A percentile compares a stretch with the other conserved stretches of the same genome.
These are phyloP conservation scores for Seriola quinqueradiata DNA, from an alignment of 2,113 vertebrate species.

Conservation along the genomic window DNA sequence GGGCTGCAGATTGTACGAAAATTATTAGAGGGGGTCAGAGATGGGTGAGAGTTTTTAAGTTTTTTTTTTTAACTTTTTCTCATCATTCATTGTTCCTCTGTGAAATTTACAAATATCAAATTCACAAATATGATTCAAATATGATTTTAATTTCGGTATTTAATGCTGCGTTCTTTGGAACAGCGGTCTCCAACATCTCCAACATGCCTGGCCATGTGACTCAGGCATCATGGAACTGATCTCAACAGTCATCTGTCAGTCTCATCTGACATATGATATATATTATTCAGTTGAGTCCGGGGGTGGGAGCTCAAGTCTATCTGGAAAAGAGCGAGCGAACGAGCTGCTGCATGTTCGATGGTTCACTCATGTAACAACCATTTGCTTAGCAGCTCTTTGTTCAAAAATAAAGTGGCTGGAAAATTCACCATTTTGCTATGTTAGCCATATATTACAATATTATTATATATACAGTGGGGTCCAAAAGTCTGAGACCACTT, in stretches of 20 bases:
- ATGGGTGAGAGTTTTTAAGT: too few species aligned
- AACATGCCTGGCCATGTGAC: not conserved
- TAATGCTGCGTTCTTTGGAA: not conserved
- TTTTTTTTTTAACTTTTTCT: not conserved
- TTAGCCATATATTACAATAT: not conserved
- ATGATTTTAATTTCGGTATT: not conserved
- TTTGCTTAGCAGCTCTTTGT: not conserved
- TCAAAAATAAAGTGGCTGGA: not conserved
- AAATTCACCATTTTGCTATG: not conserved
- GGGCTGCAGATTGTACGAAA: not conserved
- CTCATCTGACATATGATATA: conserved; percentile 22
- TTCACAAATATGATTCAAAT: too few species aligned
- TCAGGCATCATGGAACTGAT: not conserved
- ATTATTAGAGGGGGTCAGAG: not conserved
- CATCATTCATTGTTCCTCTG: not conserved
- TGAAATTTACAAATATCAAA: too few species aligned
- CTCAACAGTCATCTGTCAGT: conserved; percentile 31
- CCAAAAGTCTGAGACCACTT: too few species aligned
- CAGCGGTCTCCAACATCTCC: not conserved
- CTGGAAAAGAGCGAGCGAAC: not conserved
- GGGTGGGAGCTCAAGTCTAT: not conserved
- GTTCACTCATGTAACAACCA: not conserved
- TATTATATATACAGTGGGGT: not conserved
- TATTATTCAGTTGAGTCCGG: conserved; percentile 1
- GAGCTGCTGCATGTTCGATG: not conserved